Conservation (phyloP, 2,888 invertebrate species). For the Pristionchus entomophagus region DNA sequence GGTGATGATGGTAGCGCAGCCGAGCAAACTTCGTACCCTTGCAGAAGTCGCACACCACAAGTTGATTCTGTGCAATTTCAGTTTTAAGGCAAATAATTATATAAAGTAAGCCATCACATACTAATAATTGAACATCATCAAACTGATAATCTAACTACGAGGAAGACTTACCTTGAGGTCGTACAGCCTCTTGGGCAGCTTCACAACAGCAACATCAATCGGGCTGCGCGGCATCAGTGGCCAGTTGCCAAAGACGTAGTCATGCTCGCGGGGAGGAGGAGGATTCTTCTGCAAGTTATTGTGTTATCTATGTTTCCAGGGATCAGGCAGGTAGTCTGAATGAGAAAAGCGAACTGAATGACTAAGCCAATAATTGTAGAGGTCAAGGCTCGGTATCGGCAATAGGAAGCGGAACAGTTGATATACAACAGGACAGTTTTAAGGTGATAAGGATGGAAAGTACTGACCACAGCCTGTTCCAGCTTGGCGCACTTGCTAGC, state of each 20-base stretch:
- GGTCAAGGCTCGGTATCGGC: too few relatives aligned
- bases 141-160: too few relatives aligned
- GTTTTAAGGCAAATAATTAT: too few relatives aligned
- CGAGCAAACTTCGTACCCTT: not conserved
- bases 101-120: too few relatives aligned
- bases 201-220: too few relatives aligned
- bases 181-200: too few relatives aligned
- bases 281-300: not conserved
- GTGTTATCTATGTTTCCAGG: not conserved
- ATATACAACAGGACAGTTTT: too few relatives aligned
- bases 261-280: not conserved
- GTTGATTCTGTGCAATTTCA: not conserved
- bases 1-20: not conserved
- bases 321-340: not conserved
- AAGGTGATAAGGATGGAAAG: too few relatives aligned
- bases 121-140: too few relatives aligned
- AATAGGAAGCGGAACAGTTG: too few relatives aligned
- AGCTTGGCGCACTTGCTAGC: conserved; percentile 7
- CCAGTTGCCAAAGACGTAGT: not conserved
- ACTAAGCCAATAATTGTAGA: too few relatives aligned
- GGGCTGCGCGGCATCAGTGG: not conserved
- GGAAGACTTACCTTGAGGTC: too few relatives aligned
- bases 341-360: not conserved
- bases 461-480: conserved; percentile 11
- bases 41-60: not conserved